Conservation (phyloP, 1,140 invertebrate species). For the Drosophila ercepeae region DNA sequence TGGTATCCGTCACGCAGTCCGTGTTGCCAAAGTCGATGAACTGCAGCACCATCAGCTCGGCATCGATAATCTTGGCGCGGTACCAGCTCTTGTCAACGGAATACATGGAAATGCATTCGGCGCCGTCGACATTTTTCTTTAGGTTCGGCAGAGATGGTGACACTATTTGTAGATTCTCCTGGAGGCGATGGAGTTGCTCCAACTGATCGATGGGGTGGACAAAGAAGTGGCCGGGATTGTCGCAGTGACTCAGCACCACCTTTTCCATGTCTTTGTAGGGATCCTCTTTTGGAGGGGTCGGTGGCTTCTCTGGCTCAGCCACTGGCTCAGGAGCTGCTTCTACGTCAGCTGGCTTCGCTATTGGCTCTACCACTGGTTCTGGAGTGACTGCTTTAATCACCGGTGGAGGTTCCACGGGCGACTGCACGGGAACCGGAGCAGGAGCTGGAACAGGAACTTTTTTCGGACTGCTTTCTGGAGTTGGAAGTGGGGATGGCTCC, state of each 20-base stretch:
- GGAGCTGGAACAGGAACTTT: constrained; percentile 18
- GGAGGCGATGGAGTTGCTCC: constrained; percentile 85
- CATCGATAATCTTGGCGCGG: constrained; percentile 90
- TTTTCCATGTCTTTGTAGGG: constrained; percentile 78
- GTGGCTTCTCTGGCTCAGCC: constrained; percentile 2
- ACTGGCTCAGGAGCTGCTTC: neutral
- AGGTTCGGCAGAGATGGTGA: constrained; percentile 84
- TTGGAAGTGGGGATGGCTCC: neutral
- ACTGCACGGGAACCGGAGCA: constrained; percentile 11
- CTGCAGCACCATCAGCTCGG: constrained; percentile 89
- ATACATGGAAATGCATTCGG: constrained; percentile 89
- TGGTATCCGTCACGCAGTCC: constrained; percentile 87
- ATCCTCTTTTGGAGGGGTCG: constrained; percentile 49
- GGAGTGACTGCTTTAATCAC: constrained; percentile 9
- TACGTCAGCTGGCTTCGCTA: neutral
- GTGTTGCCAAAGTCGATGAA: constrained; percentile 94
- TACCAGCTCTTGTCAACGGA: constrained; percentile 91
- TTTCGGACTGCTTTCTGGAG: neutral
- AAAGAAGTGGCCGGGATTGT: constrained; percentile 88
- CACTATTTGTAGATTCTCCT: constrained; percentile 86
- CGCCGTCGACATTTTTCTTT: constrained; percentile 86
- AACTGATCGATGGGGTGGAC: constrained; percentile 85
- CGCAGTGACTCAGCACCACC: constrained; percentile 87
- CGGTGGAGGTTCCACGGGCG: constrained; percentile 7
- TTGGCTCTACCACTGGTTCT: neutral